Base-by-base conservation (phyloP, 1,140 invertebrate species). In the Aphaenogaster ashmeadi region DNA sequence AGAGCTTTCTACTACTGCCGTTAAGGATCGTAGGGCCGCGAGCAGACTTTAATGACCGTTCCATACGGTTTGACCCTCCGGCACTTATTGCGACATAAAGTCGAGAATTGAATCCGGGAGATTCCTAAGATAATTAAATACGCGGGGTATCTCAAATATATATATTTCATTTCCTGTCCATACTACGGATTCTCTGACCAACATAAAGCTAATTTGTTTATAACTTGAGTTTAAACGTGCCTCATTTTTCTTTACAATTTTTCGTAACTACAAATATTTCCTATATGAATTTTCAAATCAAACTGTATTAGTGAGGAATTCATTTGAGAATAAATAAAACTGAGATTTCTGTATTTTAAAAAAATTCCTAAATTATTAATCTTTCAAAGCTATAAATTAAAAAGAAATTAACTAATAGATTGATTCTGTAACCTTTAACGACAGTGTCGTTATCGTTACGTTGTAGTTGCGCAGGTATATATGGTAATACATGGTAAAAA, bases 61-160 rank as follows among this genome's bases (percentile, higher is more conserved):
- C 9, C 27, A 15, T 6, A 38, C n/a, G 27, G 11, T 69, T 86
- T 27, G 33, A 81, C 52, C 44, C 56, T 72, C 18, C 47, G n/a
- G 44, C 13, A 41, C 67, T 69, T 27, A 33, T 64, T 52, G 62
- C n/a, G 41, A 80, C 62, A 41, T 79, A 67, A 60, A 80, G n/a
- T 71, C 64, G 64, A 5, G 38, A 69, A 41, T 38, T 80, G 27
- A 83, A 50, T 50, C 18, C 36, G 41, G 44, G 41, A 84, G 27
- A 62, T 60, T 60, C 21, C 67, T 9, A 11, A 47, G 69, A 84
- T 62, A 62, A 84, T 75, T 74, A 41, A 80, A 67, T 9, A 67
- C 7, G 18, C n/a, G 47, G 11, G 36, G 33, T 75, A 38, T 58
- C 0, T 11, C 9, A 74, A 15, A 66, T 67, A 44, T 21, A 44